Evolutionary conservation across 2,113 vertebrate genomes (phyloP), one percentile per base, ranked within the genome.

Genomic region (Hiodon alosoides): DNA sequence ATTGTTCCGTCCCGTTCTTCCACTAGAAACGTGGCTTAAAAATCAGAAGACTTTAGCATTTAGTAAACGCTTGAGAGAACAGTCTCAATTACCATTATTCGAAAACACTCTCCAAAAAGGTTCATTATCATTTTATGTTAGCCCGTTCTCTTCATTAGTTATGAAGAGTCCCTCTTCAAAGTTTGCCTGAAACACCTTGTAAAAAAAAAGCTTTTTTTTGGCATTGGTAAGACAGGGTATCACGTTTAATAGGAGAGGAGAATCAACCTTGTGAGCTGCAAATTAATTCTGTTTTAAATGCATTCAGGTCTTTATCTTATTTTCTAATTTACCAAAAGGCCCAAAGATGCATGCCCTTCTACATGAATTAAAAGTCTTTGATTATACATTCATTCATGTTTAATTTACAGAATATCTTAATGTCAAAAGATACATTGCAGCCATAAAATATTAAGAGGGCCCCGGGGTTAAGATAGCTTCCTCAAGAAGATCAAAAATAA

Each of bases 401-500:
- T 89, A 87, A 90, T 89, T 90, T 81, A 88, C 76, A 69, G 78
- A 76, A 79, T 81, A 85, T 86, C 86, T 85, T 81, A 87, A 81
- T 85, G 85, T 83, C 81, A 88, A 88, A 87, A 87, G 81, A 87
- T 86, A 87, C 83, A 83, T 81, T 82, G 86, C 83, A 76, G 78
- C 85, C 82, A 84, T 88, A 73, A 87, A 89, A 89, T 90, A 90
- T 90, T 88, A 85, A 90, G 77, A 65, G 58, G 70, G 57, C 72
- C 82, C 80, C 79, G 8, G 64, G 84, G 83, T 61, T 77, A 83
- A 81, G 76, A 80, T 79, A 75, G 81, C 82, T 77, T 80, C 78
- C 76, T 77, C 81, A 81, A 69, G 85, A 85, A 85, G 83, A 89
- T 88, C 69, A 85, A 79, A 89, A 86, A 48, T 57, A 81, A 71